phyloP scores from a whole-genome alignment of 2,797 vertebrate species.

The Yasuhikotakia modesta region DNA sequence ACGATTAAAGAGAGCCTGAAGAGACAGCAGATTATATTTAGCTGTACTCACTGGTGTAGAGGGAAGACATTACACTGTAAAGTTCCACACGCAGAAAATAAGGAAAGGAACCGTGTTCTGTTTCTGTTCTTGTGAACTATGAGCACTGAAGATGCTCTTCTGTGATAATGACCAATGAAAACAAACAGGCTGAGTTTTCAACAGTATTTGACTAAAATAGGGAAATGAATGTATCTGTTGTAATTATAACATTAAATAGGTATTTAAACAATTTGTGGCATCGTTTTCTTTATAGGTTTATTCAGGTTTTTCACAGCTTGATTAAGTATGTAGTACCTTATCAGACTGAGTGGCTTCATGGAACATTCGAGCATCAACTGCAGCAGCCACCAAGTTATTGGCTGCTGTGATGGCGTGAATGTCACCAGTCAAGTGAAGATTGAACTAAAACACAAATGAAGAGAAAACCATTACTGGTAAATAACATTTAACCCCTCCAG shows the following conservation, averaged over 20 bases:
- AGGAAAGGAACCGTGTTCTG: background rate
- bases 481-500: background rate
- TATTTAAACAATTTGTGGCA: too few relatives aligned
- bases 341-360: slow-evolving; percentile 93
- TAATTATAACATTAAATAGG: too few relatives aligned
- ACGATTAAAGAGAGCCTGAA: slow-evolving; percentile 92
- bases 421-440: slow-evolving; percentile 98
- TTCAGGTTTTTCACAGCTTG: too few relatives aligned
- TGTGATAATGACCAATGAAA: too few relatives aligned
- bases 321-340: too few relatives aligned
- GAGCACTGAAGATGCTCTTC: too few relatives aligned
- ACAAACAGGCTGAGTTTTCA: too few relatives aligned
- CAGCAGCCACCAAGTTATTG: slow-evolving; percentile 95
- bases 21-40: background rate
- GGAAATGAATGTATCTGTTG: too few relatives aligned
- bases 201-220: too few relatives aligned
- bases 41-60: background rate
- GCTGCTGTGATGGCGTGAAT: slow-evolving; percentile 98
- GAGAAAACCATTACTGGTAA: slow-evolving; percentile 2
- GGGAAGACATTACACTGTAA: background rate
- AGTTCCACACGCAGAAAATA: background rate
- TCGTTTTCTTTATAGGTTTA: too few relatives aligned
- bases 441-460: slow-evolving; percentile 81
- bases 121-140: too few relatives aligned
- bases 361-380: slow-evolving; percentile 93